These are phyloP conservation scores for Ammospiza caudacuta DNA, from an alignment of 2,113 vertebrate species.

Conservation along the genomic window DNA sequence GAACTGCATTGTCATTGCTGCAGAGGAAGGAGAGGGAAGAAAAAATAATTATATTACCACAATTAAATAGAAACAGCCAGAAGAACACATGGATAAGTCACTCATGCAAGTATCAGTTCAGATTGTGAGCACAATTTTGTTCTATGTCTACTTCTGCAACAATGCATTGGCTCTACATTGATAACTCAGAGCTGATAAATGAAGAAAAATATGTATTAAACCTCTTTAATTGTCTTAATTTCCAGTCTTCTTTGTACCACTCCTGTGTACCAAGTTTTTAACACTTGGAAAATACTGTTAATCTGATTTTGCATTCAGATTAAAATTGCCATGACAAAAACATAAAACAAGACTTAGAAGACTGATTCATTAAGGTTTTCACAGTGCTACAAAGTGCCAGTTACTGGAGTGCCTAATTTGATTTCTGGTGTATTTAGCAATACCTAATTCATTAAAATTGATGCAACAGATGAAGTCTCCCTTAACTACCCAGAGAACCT, in stretches of 20 bases:
- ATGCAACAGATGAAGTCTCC: background rate
- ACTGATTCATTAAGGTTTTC: background rate
- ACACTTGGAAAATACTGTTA: background rate
- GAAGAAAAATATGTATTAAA: background rate
- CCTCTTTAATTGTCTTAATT: background rate
- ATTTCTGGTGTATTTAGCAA: background rate
- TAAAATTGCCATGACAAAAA: background rate
- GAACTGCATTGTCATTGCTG: conserved; percentile 82
- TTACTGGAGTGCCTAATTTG: background rate
- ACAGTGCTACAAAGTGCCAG: background rate
- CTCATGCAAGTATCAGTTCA: accelerated
- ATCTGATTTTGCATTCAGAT: background rate
- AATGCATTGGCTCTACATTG: background rate
- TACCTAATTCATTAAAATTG: background rate
- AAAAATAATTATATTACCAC: background rate
- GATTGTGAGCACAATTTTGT: background rate
- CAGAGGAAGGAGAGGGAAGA: background rate
- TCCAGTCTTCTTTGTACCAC: background rate
- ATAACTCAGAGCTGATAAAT: background rate
- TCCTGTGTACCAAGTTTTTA: background rate
- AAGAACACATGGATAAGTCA: background rate
- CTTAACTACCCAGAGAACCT: background rate
- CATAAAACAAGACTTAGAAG: background rate
- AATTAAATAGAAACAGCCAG: background rate
- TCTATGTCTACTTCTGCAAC: background rate